phyloP scores from a whole-genome alignment of 2,888 invertebrate genomes.

The Macrophya alboannulata region DNA sequence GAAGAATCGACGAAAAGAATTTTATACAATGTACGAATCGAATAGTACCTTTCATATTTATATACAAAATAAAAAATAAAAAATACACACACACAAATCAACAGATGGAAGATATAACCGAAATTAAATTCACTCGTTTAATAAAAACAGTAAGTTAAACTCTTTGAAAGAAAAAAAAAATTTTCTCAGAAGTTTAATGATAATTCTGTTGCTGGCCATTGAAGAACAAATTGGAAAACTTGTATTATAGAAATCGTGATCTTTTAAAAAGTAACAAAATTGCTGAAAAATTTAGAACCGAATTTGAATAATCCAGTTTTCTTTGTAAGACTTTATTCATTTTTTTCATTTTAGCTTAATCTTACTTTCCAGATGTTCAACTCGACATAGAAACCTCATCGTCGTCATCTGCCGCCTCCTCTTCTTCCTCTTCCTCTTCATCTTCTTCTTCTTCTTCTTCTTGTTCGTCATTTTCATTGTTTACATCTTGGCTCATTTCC shows the following conservation, averaged over 20 bases:
- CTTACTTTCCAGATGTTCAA: conserved; percentile 61
- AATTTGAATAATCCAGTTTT: conserved; percentile 20
- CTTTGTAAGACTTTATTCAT: background rate
- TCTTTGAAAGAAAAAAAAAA: background rate
- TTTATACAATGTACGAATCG: background rate
- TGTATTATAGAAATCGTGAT: background rate
- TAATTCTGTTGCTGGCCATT: background rate
- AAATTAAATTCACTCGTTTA: background rate
- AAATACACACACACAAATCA: too few relatives aligned
- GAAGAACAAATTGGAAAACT: background rate
- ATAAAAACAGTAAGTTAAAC: background rate
- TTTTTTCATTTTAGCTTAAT: background rate
- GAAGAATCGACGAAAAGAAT: background rate
- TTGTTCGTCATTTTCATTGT: conserved; percentile 70
- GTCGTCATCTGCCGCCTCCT: conserved; percentile 23
- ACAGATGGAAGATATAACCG: background rate
- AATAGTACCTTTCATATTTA: conserved; percentile 29
- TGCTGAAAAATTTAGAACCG: background rate
- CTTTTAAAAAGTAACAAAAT: background rate
- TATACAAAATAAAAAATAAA: background rate
- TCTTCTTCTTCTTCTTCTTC: conserved; percentile 63
- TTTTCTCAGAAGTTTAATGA: background rate
- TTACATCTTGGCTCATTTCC: conserved; percentile 69
- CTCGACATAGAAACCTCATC: conserved; percentile 69
- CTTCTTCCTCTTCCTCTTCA: conserved; percentile 45